Conservation (phyloP, 2,113 vertebrate genomes). For the Gyps fulvus region DNA sequence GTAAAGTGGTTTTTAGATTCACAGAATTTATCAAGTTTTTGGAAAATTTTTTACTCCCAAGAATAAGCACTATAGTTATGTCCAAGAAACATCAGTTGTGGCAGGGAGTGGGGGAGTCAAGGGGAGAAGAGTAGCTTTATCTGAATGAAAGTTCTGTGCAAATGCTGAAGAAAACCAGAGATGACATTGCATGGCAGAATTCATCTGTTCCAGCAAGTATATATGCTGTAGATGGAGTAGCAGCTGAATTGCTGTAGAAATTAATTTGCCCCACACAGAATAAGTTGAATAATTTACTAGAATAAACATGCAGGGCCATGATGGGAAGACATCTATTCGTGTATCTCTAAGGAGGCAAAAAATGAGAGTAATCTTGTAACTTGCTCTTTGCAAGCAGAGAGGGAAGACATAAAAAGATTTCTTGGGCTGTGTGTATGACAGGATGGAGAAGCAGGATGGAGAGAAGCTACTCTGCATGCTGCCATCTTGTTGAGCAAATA, state of each 20-base stretch:
- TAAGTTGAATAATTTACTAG: slow-evolving; percentile 57
- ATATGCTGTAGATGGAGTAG: slow-evolving; percentile 50
- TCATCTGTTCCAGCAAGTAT: slow-evolving; percentile 53
- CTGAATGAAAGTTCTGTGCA: neutral
- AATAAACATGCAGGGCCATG: slow-evolving; percentile 43
- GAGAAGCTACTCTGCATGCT: neutral
- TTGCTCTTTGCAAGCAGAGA: neutral
- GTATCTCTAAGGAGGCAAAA: neutral
- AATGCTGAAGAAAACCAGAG: slow-evolving; percentile 39
- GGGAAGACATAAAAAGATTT: neutral
- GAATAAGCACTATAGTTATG: neutral
- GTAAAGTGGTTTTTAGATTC: neutral
- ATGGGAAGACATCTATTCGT: slow-evolving; percentile 23
- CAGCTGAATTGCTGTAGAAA: slow-evolving; percentile 59
- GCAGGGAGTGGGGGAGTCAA: neutral
- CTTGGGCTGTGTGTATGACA: neutral
- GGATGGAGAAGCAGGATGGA: neutral
- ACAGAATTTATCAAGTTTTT: neutral
- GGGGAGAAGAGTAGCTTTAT: neutral
- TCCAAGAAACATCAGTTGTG: neutral
- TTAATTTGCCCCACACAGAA: slow-evolving; percentile 54
- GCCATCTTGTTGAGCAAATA: neutral
- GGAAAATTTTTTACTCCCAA: neutral
- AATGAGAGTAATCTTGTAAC: neutral
- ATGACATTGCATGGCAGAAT: slow-evolving; percentile 49